Evolutionary conservation across 2,797 vertebrate species (phyloP), one percentile per base, ranked within the genome.

Genomic region (Acrossocheilus wenchowensis): DNA sequence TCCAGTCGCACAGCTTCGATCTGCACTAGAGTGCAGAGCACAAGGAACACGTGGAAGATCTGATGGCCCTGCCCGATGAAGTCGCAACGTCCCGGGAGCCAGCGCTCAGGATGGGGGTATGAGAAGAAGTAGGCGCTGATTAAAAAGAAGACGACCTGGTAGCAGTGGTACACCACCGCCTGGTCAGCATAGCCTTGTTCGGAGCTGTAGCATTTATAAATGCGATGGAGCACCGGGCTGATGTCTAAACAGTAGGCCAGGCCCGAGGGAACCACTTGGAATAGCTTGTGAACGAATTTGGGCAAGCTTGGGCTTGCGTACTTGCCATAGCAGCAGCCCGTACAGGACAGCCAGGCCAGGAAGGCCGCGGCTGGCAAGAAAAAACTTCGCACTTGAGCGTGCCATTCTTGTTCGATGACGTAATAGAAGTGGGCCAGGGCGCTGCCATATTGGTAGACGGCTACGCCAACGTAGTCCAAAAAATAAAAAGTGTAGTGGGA

Each of bases 401-500:
- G 97, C 97, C 97, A 97, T 81, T 94, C 86, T 0, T 97, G 96
- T 92, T 98, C 97, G 0, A 98, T 96, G 91, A 96, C 93, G 0
- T 99, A 99, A 93, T 99, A 99, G 92, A 97, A 99, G 89, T 99
- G 98, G 0, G 92, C 96, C 89, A 99, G 90, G 4, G 97, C 98
- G 0, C 98, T 98, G 92, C 97, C 96, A 0, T 98, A 99, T 92
- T 99, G 98, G 93, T 99, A 99, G 9, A 97, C 90, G 0, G 98
- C 96, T 0, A 99, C 97, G 0, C 98, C 98, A 68, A 99, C 97
- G 0, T 99, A 99, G 94, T 99, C 98, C 93, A 99, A 90, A 93
- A 99, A 99, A 94, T 97, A 99, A 94, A 99, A 99, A 45, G 95
- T 93, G 91, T 98, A 99, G 91, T 97, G 97, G 90, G 97, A 98